These are phyloP conservation scores for Nyctalus aviator DNA, from an alignment of 2,797 vertebrate genomes.

Conservation along the genomic window DNA sequence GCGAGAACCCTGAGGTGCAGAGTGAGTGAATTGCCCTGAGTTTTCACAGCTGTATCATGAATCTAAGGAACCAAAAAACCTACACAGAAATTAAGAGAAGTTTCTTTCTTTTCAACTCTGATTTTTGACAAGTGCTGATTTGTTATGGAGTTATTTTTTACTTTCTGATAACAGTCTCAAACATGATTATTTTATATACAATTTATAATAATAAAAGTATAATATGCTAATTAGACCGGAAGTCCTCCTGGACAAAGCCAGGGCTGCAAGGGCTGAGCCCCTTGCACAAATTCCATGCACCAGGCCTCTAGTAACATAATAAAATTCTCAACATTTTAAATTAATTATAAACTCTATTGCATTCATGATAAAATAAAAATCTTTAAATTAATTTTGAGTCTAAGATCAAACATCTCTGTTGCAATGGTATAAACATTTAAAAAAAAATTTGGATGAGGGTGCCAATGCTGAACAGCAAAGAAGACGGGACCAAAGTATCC, in stretches of 20 bases:
- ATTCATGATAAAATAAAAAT: background rate
- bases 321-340: background rate
- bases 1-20: background rate
- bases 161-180: slow-evolving; percentile 64
- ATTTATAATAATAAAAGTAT: too few species aligned
- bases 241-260: too few species aligned
- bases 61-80: background rate
- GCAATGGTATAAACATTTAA: background rate
- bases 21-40: background rate
- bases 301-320: background rate
- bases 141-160: slow-evolving; percentile 57
- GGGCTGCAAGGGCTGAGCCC: too few species aligned
- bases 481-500: background rate
- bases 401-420: background rate
- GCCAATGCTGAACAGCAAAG: background rate
- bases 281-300: too few species aligned
- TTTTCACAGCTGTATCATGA: background rate
- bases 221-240: too few species aligned
- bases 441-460: background rate
- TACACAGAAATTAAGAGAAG: background rate
- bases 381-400: background rate
- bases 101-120: background rate
- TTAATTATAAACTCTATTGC: background rate
- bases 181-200: background rate
- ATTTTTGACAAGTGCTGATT: background rate